phyloP scores from a whole-genome alignment of 1,140 invertebrate species.

The Leptoteleia sp. region DNA sequence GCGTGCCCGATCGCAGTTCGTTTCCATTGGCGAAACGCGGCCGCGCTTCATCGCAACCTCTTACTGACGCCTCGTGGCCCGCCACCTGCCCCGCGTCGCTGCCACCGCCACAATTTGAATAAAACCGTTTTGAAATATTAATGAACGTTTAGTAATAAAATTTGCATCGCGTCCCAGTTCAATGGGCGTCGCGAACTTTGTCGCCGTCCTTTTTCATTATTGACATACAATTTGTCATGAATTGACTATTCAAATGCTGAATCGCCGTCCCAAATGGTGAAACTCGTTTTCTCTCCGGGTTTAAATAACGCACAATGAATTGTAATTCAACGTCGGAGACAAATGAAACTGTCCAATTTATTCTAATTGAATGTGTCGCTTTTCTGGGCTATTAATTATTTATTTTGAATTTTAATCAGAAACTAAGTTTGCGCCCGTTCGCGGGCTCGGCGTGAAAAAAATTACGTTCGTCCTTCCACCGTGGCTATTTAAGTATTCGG shows the following conservation, averaged over 20 bases:
- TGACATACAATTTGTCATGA: conserved; percentile 3
- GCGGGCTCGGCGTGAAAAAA: no score
- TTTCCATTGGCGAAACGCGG: conserved; percentile 18
- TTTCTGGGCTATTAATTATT: no score
- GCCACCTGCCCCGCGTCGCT: conserved; percentile 2
- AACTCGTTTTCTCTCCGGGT: background rate
- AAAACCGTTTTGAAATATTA: conserved; percentile 40
- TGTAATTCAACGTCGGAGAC: no score
- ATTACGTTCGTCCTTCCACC: no score
- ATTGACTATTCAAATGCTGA: background rate
- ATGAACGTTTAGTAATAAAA: conserved; percentile 35
- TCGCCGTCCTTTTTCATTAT: conserved; percentile 7
- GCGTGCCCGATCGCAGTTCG: conserved; percentile 4
- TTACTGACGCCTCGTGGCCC: conserved; percentile 4
- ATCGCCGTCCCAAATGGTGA: background rate
- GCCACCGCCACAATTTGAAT: conserved; percentile 18
- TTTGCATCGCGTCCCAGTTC: conserved; percentile 29
- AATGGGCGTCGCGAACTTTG: conserved; percentile 10
- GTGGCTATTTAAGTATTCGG: no score
- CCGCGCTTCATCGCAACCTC: conserved; percentile 23
- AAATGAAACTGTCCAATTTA: no score
- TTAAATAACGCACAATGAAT: background rate
- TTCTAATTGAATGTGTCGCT: no score
- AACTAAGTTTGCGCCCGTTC: no score
- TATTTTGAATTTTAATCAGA: no score